Base-by-base conservation (phyloP, 2,888 invertebrate species). In the Tyria jacobaeae region DNA sequence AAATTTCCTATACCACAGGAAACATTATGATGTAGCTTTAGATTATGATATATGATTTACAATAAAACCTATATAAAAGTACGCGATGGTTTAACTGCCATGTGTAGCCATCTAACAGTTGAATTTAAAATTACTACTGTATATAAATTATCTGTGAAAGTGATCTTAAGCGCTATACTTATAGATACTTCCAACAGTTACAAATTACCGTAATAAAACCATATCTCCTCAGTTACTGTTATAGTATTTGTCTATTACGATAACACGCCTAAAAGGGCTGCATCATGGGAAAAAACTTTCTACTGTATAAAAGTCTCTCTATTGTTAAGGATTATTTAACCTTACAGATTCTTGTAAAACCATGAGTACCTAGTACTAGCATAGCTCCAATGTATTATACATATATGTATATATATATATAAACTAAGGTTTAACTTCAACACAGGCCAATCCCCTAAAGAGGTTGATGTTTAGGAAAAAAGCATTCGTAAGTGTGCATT, bases 151-250 rank as follows among this genome's bases (percentile, higher is more conserved):
- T 44, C 44, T 21, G 44, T 44, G 44, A 44, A 44, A 44, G 44
- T 21, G 10, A 44, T 44, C 44, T 44, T 21, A 44, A 12, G 21
- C 21, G 44, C 12, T 1, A 17, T 21, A 44, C 9, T 21, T 44
- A 21, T 21, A 44, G 21, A 21, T 9, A 21, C 21, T 44, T 44
- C 21, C 21, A 44, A 21, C 10, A 12, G 17, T 44, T 44, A 12
- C 21, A 44, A 44, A 44, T 44, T 12, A 44, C 44, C 4, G 44
- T 44, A 21, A 44, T 44, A 44, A 44, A 44, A 44, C 44, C 21
- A 44, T 21, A 44, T 12, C 21, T 21, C 12, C 21, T 21, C 21
- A 44, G 21, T 12, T 21, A 21, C 21, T 10, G 44, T 5, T 21
- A 44, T 21, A 17, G 4, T 44, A 21, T 44, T 21, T 44, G 4